phyloP scores from a whole-genome alignment of 2,113 vertebrate genomes.

The Nothocercus nigrocapillus region DNA sequence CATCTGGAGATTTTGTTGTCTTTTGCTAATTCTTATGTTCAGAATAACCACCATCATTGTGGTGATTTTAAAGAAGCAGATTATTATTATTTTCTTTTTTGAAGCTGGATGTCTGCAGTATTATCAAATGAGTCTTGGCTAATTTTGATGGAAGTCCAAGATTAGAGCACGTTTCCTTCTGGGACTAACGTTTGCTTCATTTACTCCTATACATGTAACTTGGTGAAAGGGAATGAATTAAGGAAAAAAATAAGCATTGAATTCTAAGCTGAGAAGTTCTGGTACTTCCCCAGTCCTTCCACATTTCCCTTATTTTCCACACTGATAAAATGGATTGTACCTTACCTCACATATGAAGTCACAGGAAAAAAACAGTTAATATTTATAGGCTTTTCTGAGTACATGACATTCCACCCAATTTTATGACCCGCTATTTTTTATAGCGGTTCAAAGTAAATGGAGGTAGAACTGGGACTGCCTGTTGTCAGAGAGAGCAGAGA shows the following conservation, averaged over 20 bases:
- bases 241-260: neutral
- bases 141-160: neutral
- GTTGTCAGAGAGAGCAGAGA: neutral
- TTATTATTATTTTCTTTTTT: neutral
- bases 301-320: neutral
- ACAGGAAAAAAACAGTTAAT: neutral
- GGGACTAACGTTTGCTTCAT: neutral
- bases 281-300: neutral
- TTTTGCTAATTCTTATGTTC: neutral
- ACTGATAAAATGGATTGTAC: neutral
- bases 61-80: neutral
- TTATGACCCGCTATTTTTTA: neutral
- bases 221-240: neutral
- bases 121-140: neutral
- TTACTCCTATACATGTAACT: neutral
- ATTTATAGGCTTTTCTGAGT: neutral
- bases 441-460: neutral
- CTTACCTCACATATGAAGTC: neutral
- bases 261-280: neutral
- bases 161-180: neutral
- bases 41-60: neutral
- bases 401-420: neutral
- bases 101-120: neutral
- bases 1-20: neutral
- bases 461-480: neutral